Evolutionary conservation across 2,888 invertebrate species (phyloP).

Genomic region (Cryptocheilus praepositus): DNA sequence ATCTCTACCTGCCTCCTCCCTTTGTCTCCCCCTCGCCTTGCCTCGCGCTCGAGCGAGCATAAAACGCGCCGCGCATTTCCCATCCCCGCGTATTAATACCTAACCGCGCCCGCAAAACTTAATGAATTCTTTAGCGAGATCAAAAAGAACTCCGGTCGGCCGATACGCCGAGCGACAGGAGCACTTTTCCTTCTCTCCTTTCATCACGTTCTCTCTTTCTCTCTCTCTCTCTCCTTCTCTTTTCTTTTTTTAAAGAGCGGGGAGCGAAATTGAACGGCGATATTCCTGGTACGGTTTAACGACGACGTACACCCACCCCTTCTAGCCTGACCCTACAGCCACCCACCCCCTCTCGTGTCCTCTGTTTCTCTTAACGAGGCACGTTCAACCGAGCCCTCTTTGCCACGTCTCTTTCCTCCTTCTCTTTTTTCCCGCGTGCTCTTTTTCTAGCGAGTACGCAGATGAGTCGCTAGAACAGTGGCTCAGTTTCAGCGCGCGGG

Average conservation of each 20-base stretch:
- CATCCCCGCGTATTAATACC: constrained; percentile 72
- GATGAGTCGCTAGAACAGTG: no score
- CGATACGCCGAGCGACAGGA: constrained; percentile 45
- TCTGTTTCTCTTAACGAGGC: constrained; percentile 53
- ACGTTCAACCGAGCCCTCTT: constrained; percentile 49
- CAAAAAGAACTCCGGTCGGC: constrained; percentile 67
- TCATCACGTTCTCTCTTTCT: no score
- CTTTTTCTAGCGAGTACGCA: no score
- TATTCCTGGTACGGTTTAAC: constrained; percentile 68
- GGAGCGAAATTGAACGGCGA: constrained; percentile 66
- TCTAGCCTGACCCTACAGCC: constrained; percentile 24
- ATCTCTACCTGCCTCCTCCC: constrained; percentile 36
- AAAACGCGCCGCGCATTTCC: constrained; percentile 68
- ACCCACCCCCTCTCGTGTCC: constrained; percentile 48
- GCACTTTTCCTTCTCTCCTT: constrained; percentile 8
- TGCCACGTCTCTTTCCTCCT: constrained; percentile 10
- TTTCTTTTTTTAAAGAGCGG: constrained; percentile 44
- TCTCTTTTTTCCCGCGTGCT: not conserved
- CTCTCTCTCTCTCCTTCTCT: constrained; percentile 4
- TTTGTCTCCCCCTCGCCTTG: constrained; percentile 10
- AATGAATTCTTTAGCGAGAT: constrained; percentile 75
- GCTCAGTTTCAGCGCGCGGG: no score
- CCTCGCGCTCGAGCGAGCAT: constrained; percentile 61
- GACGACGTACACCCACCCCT: constrained; percentile 48
- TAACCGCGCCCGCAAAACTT: constrained; percentile 72